Evolutionary conservation across 2,113 vertebrate genomes (phyloP), one percentile per base, ranked within the genome.

Genomic region (Vicugna pacos): DNA sequence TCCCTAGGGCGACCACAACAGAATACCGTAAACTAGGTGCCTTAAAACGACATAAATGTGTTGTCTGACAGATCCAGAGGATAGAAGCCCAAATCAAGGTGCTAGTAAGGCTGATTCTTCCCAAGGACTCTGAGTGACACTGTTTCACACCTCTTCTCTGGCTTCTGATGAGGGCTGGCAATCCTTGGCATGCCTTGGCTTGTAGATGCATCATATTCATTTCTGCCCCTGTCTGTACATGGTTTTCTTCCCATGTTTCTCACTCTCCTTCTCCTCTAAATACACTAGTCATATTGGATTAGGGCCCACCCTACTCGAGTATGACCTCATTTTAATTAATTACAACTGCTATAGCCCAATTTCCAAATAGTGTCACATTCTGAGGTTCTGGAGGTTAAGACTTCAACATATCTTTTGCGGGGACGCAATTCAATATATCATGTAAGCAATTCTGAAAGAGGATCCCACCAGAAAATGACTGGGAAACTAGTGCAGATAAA

Each of bases 121-220:
- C 67, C 54, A 6, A 46, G 10, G 48, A 14, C 2, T 90, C 17
- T 19, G 2, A 13, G 4, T 56, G n/a, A 24, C 17, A 30, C 3
- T 20, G 10, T 19, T 20, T 84, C 30, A 26, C 35, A 32, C 35
- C 42, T 91, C 35, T 93, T 6, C 42, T 22, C 62, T 62, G 83
- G 67, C 20, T 56, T 46, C 30, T 48, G 52, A 2, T 13, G 28
- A 28, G 8, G 17, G 24, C 1, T 6, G 1, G 19, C 17, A 13
- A 9, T 16, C 24, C n/a, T n/a, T 26, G 38, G 5, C 6, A 9
- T 15, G 30, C 11, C 26, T 46, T 64, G 46, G 4, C 14, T 60
- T 79, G 7, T 4, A 38, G 30, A 30, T 6, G 10, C 0, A 1
- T 13, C 32, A 0, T 35, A 46, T 13, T 4, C 42, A 3, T 6